Evolutionary conservation across 1,140 invertebrate species (phyloP).

Genomic region (Ericerus pela): DNA sequence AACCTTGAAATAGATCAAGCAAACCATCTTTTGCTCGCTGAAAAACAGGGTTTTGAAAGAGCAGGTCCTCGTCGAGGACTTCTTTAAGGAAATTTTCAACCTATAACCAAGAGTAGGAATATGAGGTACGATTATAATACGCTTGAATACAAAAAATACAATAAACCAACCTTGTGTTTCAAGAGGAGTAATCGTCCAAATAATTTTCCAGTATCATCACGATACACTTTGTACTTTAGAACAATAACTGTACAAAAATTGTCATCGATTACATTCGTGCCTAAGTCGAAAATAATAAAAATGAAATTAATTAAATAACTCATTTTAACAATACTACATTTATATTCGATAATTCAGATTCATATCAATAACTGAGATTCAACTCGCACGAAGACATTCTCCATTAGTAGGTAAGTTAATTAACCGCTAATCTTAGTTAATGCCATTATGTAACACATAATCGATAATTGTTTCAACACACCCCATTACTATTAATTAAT

Average conservation of each 20-base stretch:
- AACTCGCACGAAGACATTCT: too few relatives aligned
- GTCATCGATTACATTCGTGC: not conserved
- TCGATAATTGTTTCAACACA: too few relatives aligned
- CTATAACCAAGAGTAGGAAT: not conserved
- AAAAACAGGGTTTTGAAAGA: not conserved
- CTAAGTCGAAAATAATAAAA: too few relatives aligned
- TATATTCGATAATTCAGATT: too few relatives aligned
- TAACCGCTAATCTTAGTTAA: too few relatives aligned
- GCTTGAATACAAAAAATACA: not conserved
- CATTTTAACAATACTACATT: too few relatives aligned
- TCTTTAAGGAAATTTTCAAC: conserved; percentile 1
- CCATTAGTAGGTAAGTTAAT: too few relatives aligned
- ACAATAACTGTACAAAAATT: not conserved
- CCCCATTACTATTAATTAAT: too few relatives aligned
- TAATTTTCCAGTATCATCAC: not conserved
- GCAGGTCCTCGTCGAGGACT: not conserved
- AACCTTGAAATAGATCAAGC: not conserved
- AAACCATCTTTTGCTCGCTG: not conserved
- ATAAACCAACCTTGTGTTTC: not conserved
- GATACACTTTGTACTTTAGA: not conserved
- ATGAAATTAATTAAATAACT: too few relatives aligned
- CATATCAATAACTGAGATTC: too few relatives aligned
- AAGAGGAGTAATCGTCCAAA: not conserved
- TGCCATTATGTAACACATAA: too few relatives aligned
- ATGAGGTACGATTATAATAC: too few relatives aligned